These are phyloP conservation scores for Apaloderma vittatum DNA, from an alignment of 2,113 vertebrate species.

Conservation along the genomic window DNA sequence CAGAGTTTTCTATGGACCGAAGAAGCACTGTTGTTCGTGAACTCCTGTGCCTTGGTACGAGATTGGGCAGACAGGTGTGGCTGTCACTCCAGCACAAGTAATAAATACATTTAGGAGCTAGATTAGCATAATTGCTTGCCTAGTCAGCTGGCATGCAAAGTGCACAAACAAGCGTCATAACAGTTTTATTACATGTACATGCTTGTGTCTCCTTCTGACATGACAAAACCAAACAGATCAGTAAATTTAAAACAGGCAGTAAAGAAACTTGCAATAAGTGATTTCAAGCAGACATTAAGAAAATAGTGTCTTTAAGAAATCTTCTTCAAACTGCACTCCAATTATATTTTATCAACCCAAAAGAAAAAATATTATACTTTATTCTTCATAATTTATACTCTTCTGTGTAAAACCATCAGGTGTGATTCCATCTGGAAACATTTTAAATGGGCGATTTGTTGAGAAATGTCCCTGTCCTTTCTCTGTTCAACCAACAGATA, in stretches of 20 bases:
- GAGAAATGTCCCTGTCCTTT: conserved; percentile 9
- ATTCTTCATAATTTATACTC: neutral
- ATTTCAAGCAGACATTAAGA: neutral
- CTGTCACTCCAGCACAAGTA: conserved; percentile 4
- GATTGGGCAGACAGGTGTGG: conserved; percentile 43
- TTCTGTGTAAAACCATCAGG: neutral
- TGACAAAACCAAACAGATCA: conserved; percentile 22
- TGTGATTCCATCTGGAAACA: conserved; percentile 26
- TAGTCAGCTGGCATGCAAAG: conserved; percentile 45
- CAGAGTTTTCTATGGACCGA: neutral
- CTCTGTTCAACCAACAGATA: neutral
- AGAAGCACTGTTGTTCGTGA: neutral
- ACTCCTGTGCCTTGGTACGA: neutral
- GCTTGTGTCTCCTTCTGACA: neutral
- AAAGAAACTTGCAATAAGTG: neutral
- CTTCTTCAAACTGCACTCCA: neutral
- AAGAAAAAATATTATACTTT: neutral
- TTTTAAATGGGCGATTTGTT: conserved; percentile 3
- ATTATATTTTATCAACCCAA: neutral
- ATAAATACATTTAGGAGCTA: conserved; percentile 49
- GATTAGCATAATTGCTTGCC: conserved; percentile 62
- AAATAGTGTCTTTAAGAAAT: neutral
- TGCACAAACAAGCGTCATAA: conserved; percentile 56
- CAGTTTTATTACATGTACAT: conserved; percentile 43
- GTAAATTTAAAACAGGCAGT: neutral